Evolutionary conservation across 2,888 invertebrate genomes (phyloP).

Genomic region (Blera fallax): DNA sequence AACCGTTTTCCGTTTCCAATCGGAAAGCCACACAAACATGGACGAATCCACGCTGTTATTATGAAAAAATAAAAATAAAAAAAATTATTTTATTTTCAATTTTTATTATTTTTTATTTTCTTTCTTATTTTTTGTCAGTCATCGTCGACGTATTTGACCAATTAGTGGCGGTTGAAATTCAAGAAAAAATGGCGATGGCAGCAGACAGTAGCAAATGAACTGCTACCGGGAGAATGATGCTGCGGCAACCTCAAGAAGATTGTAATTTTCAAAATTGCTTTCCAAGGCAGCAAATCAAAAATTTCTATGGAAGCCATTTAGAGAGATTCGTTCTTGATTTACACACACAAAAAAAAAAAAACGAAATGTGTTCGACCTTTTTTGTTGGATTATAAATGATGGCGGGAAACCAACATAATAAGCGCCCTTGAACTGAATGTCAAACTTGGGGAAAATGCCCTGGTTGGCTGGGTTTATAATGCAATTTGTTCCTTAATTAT

Average conservation of each 20-base stretch:
- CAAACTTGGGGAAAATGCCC: neutral
- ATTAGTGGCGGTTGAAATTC: conserved; percentile 54
- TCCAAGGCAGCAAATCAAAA: conserved; percentile 56
- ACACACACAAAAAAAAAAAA: neutral
- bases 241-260: conserved; percentile 22
- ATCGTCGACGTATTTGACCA: conserved; percentile 39
- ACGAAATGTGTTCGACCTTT: neutral
- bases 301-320: conserved; percentile 55
- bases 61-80: no score
- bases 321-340: neutral
- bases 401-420: neutral
- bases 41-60: conserved; percentile 15
- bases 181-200: conserved; percentile 57
- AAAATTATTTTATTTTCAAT: conserved; percentile 9
- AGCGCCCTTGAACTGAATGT: conserved; percentile 22
- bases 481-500: neutral
- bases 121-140: conserved; percentile 15
- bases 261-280: conserved; percentile 61
- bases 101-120: neutral
- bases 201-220: conserved; percentile 45
- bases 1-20: conserved; percentile 69
- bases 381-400: neutral
- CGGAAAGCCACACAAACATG: conserved; percentile 40
- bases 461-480: conserved; percentile 23
- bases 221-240: conserved; percentile 31